phyloP scores from a whole-genome alignment of 2,888 invertebrate species.

The Mythimna lalbum region DNA sequence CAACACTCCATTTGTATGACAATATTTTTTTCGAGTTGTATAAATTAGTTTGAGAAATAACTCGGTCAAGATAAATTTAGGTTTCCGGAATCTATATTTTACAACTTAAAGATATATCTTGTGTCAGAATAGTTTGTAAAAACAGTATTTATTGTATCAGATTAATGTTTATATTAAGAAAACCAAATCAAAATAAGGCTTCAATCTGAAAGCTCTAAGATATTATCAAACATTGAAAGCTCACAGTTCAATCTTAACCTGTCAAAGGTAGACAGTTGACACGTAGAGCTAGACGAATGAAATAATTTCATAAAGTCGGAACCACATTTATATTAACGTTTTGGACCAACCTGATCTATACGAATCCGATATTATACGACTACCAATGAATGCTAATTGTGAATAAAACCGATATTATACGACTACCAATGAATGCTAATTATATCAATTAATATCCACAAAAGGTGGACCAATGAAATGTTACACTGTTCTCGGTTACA shows the following conservation, averaged over 20 bases:
- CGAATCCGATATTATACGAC: background rate
- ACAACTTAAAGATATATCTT: background rate
- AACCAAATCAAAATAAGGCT: conserved; percentile 9
- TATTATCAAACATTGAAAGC: conserved; percentile 33
- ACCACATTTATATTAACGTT: background rate
- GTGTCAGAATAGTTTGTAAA: background rate
- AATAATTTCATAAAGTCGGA: conserved; percentile 22
- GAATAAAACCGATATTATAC: background rate
- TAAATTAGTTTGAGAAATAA: conserved; percentile 19
- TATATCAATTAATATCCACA: background rate
- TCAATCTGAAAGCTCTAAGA: conserved; percentile 2
- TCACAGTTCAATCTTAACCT: conserved; percentile 60
- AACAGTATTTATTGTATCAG: background rate
- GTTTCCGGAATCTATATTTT: conserved; percentile 25
- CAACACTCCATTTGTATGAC: conserved; percentile 2
- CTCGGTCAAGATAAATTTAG: conserved; percentile 21
- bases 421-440: background rate
- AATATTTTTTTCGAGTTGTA: conserved; percentile 11
- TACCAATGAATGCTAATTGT: background rate
- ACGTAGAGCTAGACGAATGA: conserved; percentile 11
- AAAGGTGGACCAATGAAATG: background rate
- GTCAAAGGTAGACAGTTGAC: conserved; percentile 56
- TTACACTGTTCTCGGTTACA: background rate
- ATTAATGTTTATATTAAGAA: background rate
- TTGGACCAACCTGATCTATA: background rate